A percentile compares a stretch with the other conserved stretches of the same genome.
Conservation (phyloP, 2,888 invertebrate species). For the Meloe dianella region DNA sequence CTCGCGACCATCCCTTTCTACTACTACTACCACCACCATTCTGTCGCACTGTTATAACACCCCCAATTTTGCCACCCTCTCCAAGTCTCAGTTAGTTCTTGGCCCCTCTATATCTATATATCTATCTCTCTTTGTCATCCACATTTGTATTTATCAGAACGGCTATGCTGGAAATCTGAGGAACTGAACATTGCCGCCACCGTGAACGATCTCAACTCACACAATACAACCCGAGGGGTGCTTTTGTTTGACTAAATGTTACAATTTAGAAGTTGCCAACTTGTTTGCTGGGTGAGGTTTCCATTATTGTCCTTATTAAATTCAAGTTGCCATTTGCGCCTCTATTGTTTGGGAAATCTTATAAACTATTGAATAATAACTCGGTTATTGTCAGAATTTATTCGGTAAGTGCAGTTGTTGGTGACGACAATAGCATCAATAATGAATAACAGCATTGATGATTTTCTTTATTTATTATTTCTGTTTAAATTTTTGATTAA, state of each 20-base stretch:
- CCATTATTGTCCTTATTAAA: slow-evolving; percentile 60
- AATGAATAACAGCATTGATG: background rate
- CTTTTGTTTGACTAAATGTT: slow-evolving; percentile 60
- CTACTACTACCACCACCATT: background rate
- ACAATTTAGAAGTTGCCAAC: slow-evolving; percentile 60
- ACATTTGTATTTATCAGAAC: background rate
- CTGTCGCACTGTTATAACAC: slow-evolving; percentile 30
- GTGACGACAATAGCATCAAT: slow-evolving; percentile 12
- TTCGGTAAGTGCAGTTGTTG: slow-evolving; percentile 33
- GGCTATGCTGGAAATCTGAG: slow-evolving; percentile 33
- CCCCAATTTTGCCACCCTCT: slow-evolving; percentile 34
- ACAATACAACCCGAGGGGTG: slow-evolving; percentile 55
- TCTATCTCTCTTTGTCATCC: slow-evolving; percentile 30
- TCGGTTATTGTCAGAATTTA: slow-evolving; percentile 47
- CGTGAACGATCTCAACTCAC: slow-evolving; percentile 48
- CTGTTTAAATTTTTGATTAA: background rate
- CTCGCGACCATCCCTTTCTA: slow-evolving; percentile 43
- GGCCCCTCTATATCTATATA: slow-evolving; percentile 30
- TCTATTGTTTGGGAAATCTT: slow-evolving; percentile 59
- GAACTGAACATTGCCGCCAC: slow-evolving; percentile 36
- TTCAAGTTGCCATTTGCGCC: slow-evolving; percentile 59
- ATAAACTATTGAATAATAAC: slow-evolving; percentile 59
- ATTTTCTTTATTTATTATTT: background rate
- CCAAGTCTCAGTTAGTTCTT: slow-evolving; percentile 9
- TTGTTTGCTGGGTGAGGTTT: slow-evolving; percentile 58